Evolutionary conservation across 64 coral and sea anemone genomes (phyloP).

Genomic region (Actinia tenebrosa): DNA sequence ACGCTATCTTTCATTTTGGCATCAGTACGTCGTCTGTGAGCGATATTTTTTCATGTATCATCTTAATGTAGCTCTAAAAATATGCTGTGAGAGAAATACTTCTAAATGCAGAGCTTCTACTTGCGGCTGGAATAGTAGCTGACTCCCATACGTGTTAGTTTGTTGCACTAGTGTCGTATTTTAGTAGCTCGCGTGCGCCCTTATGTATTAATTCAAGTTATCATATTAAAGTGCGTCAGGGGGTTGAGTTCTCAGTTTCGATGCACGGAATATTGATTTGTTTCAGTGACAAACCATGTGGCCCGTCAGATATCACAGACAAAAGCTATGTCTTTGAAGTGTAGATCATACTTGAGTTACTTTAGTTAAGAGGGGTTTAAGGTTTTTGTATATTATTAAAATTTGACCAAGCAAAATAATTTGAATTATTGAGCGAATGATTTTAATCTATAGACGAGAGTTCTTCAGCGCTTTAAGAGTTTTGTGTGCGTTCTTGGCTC

Average conservation of each 20-base stretch:
- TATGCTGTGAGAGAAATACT: background rate
- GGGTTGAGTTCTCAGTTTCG: background rate
- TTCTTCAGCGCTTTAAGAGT: too few relatives aligned
- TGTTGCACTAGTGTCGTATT: background rate
- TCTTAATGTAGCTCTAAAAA: too few relatives aligned
- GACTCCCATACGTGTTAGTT: background rate
- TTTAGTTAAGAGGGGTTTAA: background rate
- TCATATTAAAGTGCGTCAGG: background rate
- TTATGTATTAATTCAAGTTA: background rate
- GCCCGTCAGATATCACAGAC: background rate
- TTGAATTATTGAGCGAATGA: background rate
- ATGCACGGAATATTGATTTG: too few relatives aligned
- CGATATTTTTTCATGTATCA: too few relatives aligned
- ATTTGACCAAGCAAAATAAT: background rate
- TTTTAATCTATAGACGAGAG: background rate
- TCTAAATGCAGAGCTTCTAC: background rate
- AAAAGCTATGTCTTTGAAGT: background rate
- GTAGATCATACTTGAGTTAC: background rate
- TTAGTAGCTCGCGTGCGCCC: background rate
- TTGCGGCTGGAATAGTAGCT: background rate
- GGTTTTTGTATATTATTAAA: background rate
- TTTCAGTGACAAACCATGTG: background rate
- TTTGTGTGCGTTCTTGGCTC: too few relatives aligned
- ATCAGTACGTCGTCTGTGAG: too few relatives aligned
- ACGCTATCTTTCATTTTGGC: background rate